phyloP scores from a whole-genome alignment of 2,113 vertebrate species.

The Syngnathus scovelli region DNA sequence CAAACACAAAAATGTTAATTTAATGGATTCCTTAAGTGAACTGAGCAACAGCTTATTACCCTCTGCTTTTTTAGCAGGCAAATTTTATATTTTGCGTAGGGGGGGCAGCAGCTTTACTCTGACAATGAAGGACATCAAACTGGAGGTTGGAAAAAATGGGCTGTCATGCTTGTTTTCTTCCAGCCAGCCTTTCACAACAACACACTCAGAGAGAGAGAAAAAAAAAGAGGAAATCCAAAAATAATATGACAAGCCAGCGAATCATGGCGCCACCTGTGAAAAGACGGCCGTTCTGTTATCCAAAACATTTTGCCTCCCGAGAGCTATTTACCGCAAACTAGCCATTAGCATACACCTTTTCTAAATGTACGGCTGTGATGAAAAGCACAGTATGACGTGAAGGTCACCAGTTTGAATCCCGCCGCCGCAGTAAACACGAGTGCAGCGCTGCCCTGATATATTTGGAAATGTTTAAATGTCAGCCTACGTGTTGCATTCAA shows the following conservation, averaged over 20 bases:
- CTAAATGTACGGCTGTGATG: constrained; percentile 32
- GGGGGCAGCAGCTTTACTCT: constrained; percentile 1
- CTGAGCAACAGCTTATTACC: constrained; percentile 20
- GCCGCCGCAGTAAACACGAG: neutral
- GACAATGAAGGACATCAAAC: neutral
- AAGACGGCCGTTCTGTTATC: constrained; percentile 13
- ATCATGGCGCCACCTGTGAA: constrained; percentile 28
- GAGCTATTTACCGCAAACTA: constrained; percentile 26
- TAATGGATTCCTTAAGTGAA: constrained; percentile 40
- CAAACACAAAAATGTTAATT: constrained; percentile 27
- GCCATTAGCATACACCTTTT: constrained; percentile 35
- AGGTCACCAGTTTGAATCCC: constrained; percentile 34
- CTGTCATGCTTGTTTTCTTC: neutral
- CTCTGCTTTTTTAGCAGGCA: constrained; percentile 1
- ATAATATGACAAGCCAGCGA: neutral
- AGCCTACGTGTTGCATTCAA: constrained; percentile 1
- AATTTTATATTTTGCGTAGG: neutral
- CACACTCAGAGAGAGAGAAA: neutral
- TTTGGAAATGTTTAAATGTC: constrained; percentile 18
- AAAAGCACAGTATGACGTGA: constrained; percentile 30
- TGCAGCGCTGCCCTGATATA: neutral
- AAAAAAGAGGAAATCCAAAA: neutral
- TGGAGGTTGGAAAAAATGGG: neutral
- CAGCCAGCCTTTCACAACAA: neutral
- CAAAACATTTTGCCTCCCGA: constrained; percentile 17